Evolutionary conservation across 23 tunicate species (phyloP), one percentile per base, ranked within the genome.

Genomic region (Halocynthia roretzi): DNA sequence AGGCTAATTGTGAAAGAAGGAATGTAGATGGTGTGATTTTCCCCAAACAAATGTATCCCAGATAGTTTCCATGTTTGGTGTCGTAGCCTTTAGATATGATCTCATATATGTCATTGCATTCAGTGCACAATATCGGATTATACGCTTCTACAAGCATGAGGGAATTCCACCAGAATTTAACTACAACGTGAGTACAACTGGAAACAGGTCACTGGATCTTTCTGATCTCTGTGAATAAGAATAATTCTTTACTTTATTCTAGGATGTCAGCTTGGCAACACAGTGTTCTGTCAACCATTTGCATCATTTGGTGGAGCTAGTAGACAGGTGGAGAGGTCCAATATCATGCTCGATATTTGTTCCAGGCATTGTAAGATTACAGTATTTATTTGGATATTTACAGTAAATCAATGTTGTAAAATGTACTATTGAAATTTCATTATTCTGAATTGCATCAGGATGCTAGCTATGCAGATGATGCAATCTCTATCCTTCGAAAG

Each of bases 291-390:
- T 91, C 23, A 96, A 96, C 65, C 99, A 96, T 76, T 88, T 96
- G 21, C 99, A 96, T 68, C 99, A 96, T 75, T 86, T 96, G 86
- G 99, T 96, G 75, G 95, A 86, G 89, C 86, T 96, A 48, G 49
- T 77, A 61, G 84, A 90, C n/a, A 62, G 93, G 21, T 96, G 99
- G 99, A 74, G 83, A 49, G 99, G 99, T 7, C 96, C 99, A 7
- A 85, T 96, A 6, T 80, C 87, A 6, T 91, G 95, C 68, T 71
- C 92, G 0, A 93, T 96, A 8, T 96, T 96, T 75, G 96, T 81
- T 8, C 99, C 99, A 8, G 80, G 90, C 60, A 73, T 81, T 77
- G 98, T 77, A 55, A 60, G 64, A 7, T 31, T 31, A 31, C 44
- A 31, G 44, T 4, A 31, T 31, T 0, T 31, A 31, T 4, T 0